These are phyloP conservation scores for Sebastes ruberrimus DNA, from an alignment of 2,797 vertebrate genomes.

Conservation along the genomic window DNA sequence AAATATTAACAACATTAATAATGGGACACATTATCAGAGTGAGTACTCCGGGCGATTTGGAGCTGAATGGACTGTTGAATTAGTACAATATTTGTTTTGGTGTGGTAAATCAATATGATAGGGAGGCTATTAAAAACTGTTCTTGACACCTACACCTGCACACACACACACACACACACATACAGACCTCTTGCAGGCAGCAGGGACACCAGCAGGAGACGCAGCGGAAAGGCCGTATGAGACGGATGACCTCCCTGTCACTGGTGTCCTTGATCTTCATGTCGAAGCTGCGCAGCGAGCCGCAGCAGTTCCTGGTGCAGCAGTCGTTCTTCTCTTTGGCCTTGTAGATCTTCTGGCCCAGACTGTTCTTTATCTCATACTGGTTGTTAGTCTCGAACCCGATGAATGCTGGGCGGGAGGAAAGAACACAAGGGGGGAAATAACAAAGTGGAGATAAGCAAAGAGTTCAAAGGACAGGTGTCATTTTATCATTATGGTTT, in stretches of 20 bases:
- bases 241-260: constrained; percentile 87
- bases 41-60: not conserved
- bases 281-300: constrained; percentile 88
- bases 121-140: not conserved
- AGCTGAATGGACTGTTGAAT: not conserved
- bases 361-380: constrained; percentile 89
- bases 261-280: constrained; percentile 87
- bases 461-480: not conserved
- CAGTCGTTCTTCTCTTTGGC: constrained; percentile 91
- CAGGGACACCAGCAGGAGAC: constrained; percentile 90
- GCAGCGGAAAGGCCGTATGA: constrained; percentile 88
- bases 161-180: not conserved
- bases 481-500: not conserved
- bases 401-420: constrained; percentile 77
- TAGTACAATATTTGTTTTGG: not conserved
- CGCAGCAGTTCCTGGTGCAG: constrained; percentile 91
- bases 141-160: not conserved
- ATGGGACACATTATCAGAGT: not conserved
- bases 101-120: not conserved
- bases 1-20: constrained; percentile 15
- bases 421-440: not conserved
- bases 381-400: constrained; percentile 89
- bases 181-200: constrained; percentile 88
- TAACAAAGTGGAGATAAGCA: not conserved
- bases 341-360: constrained; percentile 87